A percentile compares a stretch with the other conserved stretches of the same genome.
Evolutionary conservation across 2,888 invertebrate species (phyloP).

Genomic region (Mythimna pallens): DNA sequence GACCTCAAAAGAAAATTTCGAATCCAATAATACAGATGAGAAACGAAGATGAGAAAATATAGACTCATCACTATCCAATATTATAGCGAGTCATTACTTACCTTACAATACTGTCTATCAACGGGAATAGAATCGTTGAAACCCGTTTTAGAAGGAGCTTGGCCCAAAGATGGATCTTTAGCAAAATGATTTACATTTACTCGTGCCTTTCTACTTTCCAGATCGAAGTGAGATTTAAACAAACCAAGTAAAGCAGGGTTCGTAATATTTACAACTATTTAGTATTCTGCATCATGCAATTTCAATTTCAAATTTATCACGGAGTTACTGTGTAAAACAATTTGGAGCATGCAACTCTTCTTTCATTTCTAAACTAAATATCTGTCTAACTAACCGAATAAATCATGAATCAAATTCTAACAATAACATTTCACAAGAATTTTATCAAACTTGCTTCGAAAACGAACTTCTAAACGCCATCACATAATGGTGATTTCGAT

Average conservation of each 20-base stretch:
- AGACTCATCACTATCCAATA: constrained; percentile 63
- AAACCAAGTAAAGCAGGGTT: constrained; percentile 20
- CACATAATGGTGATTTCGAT: constrained; percentile 77
- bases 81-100: constrained; percentile 76
- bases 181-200: constrained; percentile 61
- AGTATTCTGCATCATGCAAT: not conserved
- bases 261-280: constrained; percentile 23
- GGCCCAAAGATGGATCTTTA: constrained; percentile 60
- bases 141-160: constrained; percentile 75
- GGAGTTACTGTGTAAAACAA: not conserved
- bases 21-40: constrained; percentile 59
- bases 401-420: constrained; percentile 33
- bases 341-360: not conserved
- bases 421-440: constrained; percentile 47
- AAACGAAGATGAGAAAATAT: constrained; percentile 68
- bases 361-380: constrained; percentile 21
- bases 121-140: constrained; percentile 78
- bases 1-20: constrained; percentile 49
- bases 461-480: constrained; percentile 69
- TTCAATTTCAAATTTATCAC: not conserved
- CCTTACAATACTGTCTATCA: constrained; percentile 82
- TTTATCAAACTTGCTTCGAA: constrained; percentile 66
- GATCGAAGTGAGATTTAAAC: constrained; percentile 37
- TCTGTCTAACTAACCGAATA: constrained; percentile 28
- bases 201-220: constrained; percentile 50